Percentiles rank a stretch among this genome's conserved stretches.
These are phyloP conservation scores for Puffinus mauretanicus DNA, from an alignment of 2,113 vertebrate genomes.

Conservation along the genomic window DNA sequence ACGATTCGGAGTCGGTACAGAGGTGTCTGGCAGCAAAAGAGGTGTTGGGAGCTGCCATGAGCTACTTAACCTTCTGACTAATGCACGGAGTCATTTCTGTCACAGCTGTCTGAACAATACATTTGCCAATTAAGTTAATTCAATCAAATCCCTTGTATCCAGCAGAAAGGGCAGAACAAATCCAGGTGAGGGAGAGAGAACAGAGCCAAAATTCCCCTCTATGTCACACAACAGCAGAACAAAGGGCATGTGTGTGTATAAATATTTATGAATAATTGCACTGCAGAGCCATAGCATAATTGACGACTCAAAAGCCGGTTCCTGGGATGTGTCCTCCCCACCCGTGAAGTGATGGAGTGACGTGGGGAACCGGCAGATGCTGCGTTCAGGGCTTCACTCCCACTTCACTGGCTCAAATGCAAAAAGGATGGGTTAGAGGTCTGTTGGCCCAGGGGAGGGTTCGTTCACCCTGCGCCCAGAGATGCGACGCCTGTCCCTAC, in stretches of 20 bases:
- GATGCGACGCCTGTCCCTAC: fast-evolving
- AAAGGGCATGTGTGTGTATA: neutral
- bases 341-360: neutral
- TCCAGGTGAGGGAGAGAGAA: constrained; percentile 48
- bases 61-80: constrained; percentile 49
- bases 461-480: neutral
- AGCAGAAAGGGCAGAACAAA: constrained; percentile 57
- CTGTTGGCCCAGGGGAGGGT: neutral
- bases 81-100: constrained; percentile 31
- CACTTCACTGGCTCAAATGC: neutral
- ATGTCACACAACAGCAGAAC: neutral
- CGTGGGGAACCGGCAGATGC: neutral
- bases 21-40: neutral
- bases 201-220: constrained; percentile 26
- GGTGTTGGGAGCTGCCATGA: constrained; percentile 19
- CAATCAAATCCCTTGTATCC: constrained; percentile 56
- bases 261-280: constrained; percentile 12
- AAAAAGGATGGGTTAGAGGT: neutral
- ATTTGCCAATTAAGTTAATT: constrained; percentile 67
- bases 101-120: constrained; percentile 62
- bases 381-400: neutral
- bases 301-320: fast-evolving
- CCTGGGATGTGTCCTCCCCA: neutral
- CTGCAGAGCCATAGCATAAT: neutral
- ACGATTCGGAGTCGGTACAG: neutral